These are phyloP conservation scores for Heliangelus exortis DNA, from an alignment of 2,797 vertebrate species.

Conservation along the genomic window DNA sequence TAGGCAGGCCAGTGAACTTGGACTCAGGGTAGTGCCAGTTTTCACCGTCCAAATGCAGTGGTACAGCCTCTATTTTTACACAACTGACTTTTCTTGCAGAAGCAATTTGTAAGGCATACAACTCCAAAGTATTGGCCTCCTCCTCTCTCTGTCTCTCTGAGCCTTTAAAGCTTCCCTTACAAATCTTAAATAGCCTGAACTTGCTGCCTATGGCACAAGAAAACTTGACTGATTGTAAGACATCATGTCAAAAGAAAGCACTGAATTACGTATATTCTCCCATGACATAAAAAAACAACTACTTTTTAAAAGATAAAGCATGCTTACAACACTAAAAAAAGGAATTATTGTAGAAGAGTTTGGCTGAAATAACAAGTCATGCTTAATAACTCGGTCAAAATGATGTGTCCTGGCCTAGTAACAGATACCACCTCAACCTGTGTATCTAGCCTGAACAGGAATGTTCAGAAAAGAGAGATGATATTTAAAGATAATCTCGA, in stretches of 20 bases:
- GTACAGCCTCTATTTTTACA: background rate
- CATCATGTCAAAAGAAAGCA: background rate
- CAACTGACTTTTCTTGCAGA: background rate
- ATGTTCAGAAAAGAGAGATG: background rate
- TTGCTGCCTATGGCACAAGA: background rate
- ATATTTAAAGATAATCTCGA: background rate
- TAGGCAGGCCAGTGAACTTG: background rate
- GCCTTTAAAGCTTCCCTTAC: background rate
- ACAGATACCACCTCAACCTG: background rate
- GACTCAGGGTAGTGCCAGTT: background rate
- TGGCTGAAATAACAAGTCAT: background rate
- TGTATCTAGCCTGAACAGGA: background rate
- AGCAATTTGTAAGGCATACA: background rate
- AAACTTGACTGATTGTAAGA: background rate
- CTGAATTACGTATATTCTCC: background rate
- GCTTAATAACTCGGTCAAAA: background rate
- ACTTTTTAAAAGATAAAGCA: background rate
- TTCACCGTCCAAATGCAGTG: background rate
- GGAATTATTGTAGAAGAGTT: background rate
- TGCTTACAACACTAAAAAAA: background rate
- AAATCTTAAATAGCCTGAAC: background rate
- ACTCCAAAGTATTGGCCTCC: background rate
- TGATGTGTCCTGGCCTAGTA: background rate
- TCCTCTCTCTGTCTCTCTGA: background rate
- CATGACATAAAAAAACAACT: background rate